Evolutionary conservation across 2,888 invertebrate species (phyloP).

Genomic region (Tipula unca): DNA sequence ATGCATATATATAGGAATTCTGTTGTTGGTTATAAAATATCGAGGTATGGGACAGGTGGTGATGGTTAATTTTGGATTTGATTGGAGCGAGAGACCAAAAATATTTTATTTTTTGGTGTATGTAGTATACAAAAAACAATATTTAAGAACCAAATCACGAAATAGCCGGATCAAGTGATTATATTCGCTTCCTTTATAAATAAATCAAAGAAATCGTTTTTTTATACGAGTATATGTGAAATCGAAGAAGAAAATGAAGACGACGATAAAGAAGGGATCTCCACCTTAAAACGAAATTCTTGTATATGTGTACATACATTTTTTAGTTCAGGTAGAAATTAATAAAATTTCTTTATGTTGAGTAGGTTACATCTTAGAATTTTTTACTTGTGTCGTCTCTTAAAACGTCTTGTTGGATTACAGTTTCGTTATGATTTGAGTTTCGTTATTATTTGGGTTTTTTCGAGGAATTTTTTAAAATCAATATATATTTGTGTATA

Average conservation of each 20-base stretch:
- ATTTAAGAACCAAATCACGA: not conserved
- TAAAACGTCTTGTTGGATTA: not conserved
- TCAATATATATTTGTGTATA: not conserved
- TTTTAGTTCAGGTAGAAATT: not conserved
- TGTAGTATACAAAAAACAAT: not conserved
- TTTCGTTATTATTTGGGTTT: not conserved
- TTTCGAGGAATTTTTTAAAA: not conserved
- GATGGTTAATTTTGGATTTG: not conserved
- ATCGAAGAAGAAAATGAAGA: not conserved
- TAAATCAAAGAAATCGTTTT: not conserved
- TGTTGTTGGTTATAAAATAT: not conserved
- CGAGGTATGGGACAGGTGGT: not conserved
- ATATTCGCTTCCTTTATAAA: not conserved
- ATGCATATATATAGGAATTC: not conserved
- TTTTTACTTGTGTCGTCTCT: not conserved
- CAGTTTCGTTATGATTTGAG: not conserved
- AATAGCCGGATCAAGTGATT: conserved; percentile 14
- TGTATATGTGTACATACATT: not conserved
- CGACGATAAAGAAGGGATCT: not conserved
- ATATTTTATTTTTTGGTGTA: not conserved
- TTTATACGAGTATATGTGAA: not conserved
- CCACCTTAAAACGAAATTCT: not conserved
- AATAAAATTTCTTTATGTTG: not conserved
- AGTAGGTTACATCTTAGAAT: not conserved
- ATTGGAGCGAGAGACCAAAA: not conserved